Base-by-base conservation (phyloP, 2,888 invertebrate genomes). In the Harpalus rubripes region DNA sequence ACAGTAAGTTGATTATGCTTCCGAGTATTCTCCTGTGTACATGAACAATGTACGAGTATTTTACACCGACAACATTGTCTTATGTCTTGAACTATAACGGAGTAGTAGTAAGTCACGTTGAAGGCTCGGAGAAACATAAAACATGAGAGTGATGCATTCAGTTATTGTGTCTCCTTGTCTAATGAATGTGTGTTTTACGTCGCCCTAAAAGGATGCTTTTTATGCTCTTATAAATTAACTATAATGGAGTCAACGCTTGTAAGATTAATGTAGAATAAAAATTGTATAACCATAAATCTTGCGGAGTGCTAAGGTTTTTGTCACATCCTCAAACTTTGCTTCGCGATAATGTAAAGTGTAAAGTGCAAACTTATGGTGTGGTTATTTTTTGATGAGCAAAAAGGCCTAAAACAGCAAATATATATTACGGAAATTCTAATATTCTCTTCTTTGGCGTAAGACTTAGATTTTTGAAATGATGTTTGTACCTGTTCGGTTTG, bases 231-330 rank as follows among this genome's bases (percentile, higher is more conserved):
- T 65, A 65, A 65, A 65, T 65, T 65, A 68, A 68, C 68, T 39
- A 68, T 68, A 39, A 68, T 68, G 68, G 68, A 39, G 32, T 32
- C 68, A 39, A 15, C 63, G 63, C 68, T 68, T 68, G 68, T 68
- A 68, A 68, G 68, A 68, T 68, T 68, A 68, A 68, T 68, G 68
- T 68, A 15, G 39, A 68, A 68, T 68, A 68, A 68, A 68, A 68
- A 68, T 68, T 68, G 32, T 68, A 68, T 68, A 68, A 68, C 15
- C 68, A 68, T 68, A 68, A 68, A 68, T 68, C 39, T 68, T 39
- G 2, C 15, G 26, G 39, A 68, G 68, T 15, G 15, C 39, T 15
- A 68, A n/a, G 26, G n/a, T 68, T 63, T 68, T 68, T 68, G 68
- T 68, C 68, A 68, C 39, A 41, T 32, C 68, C 65, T 65, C 65